These are phyloP conservation scores for Takifugu bimaculatus DNA, from an alignment of 2,113 vertebrate genomes.

Conservation along the genomic window DNA sequence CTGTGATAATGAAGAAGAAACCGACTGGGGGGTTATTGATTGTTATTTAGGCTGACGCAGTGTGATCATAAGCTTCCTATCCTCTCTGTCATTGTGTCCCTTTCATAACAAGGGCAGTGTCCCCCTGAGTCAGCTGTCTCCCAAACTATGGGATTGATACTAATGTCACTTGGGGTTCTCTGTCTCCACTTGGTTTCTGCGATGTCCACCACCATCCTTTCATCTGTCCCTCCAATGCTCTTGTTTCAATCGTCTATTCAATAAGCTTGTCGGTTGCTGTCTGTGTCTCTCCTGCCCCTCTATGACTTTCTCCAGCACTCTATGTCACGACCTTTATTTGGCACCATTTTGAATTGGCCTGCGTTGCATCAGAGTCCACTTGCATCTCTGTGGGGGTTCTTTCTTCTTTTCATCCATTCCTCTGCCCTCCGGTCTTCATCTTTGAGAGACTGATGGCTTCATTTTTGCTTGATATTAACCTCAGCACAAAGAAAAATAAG, in stretches of 20 bases:
- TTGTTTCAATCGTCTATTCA: not conserved
- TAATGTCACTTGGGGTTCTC: slow-evolving; percentile 21
- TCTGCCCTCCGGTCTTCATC: slow-evolving; percentile 6
- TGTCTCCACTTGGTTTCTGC: not conserved
- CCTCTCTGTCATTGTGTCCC: slow-evolving; percentile 21
- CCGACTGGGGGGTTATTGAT: slow-evolving; percentile 48
- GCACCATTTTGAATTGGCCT: slow-evolving; percentile 7
- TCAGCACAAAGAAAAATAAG: not conserved
- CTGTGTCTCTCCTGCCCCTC: slow-evolving; percentile 1
- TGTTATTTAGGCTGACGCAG: slow-evolving; percentile 40
- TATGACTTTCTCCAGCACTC: slow-evolving; percentile 2
- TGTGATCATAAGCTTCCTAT: slow-evolving; percentile 36
- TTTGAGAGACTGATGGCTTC: slow-evolving; percentile 8
- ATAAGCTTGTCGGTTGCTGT: slow-evolving; percentile 1
- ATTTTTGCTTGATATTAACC: not conserved
- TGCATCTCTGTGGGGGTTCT: slow-evolving; percentile 10
- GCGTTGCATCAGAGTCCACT: not conserved
- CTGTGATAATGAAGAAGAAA: slow-evolving; percentile 9
- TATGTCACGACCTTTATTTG: slow-evolving; percentile 26
- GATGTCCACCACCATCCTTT: not conserved
- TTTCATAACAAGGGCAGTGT: slow-evolving; percentile 43
- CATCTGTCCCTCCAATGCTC: not conserved
- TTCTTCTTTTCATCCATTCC: slow-evolving; percentile 1
- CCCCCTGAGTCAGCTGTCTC: slow-evolving; percentile 14
- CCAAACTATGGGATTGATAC: slow-evolving; percentile 1